Conservation (phyloP, 2,113 vertebrate genomes). For the Circaetus cinerascens region DNA sequence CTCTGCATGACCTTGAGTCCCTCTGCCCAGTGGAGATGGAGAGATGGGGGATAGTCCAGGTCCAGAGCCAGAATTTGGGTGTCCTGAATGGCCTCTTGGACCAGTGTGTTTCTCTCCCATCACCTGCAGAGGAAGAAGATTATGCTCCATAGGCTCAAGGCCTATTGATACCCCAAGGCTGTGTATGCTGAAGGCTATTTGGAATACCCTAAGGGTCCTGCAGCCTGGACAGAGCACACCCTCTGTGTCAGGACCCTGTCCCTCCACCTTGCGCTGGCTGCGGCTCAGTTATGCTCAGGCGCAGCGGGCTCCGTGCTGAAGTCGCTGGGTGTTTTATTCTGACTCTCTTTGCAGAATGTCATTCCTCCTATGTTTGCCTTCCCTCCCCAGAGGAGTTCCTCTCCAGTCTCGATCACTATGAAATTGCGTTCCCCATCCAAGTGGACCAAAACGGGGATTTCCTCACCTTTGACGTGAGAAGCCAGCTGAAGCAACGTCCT, state of each 20-base stretch:
- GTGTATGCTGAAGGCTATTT: not conserved
- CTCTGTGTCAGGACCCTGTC: not conserved
- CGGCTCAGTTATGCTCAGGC: rapidly evolving
- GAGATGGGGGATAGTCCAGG: not conserved
- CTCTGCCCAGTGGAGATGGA: not conserved
- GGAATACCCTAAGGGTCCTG: not conserved
- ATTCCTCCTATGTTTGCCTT: constrained; percentile 25
- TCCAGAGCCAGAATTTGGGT: not conserved
- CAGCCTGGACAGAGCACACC: not conserved
- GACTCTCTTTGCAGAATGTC: not conserved
- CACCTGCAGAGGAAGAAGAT: not conserved
- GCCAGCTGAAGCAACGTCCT: constrained; percentile 52
- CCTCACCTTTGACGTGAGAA: constrained; percentile 72
- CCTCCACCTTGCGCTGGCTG: rapidly evolving
- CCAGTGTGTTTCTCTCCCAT: not conserved
- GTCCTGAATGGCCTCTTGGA: not conserved
- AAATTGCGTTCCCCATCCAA: constrained; percentile 91
- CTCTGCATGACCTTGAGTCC: not conserved
- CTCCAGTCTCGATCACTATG: constrained; percentile 92
- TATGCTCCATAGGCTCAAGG: not conserved
- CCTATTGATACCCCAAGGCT: not conserved
- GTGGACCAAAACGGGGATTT: constrained; percentile 87
- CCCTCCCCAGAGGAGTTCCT: constrained; percentile 86
- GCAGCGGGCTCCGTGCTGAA: rapidly evolving
- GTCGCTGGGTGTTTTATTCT: not conserved